Base-by-base conservation (phyloP, 2,888 invertebrate genomes). In the Tachina lurida region DNA sequence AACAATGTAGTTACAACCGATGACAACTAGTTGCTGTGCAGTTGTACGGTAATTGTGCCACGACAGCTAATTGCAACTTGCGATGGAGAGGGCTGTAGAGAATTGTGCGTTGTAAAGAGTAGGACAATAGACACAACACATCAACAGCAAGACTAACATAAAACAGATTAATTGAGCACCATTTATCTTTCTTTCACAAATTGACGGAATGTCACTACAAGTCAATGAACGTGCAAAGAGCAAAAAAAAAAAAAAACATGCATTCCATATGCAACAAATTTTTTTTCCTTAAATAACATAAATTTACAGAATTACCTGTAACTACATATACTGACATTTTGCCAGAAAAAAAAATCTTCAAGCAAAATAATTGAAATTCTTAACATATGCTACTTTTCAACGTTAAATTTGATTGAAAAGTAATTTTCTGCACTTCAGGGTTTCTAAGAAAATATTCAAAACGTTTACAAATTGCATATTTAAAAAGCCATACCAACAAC, bases 11-110 rank as follows among this genome's bases (percentile, higher is more conserved):
- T 31, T 43, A 62, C 31, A n/a, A 52, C 49, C 54, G 54, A 10
- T 70, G 62, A 70, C 78, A 78, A 52, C 62, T 78, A n/a, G 60
- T 41, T 78, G 70, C 17, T 43, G 54, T 41, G 70, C 17, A 62
- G 45, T 22, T 60, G n/a, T 62, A 13, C 13, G 43, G 45, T 13
- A 68, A n/a, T n/a, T n/a, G n/a, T n/a, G n/a, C n/a, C n/a, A 68
- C 39, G 15, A 47, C 3, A 9, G 58, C n/a, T 67, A 60, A 62
- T 45, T 78, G 70, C 52, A 47, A 58, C 58, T 17, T 17, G 10
- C 13, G n/a, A 15, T 31, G 62, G 58, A 58, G 13, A 56, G 31
- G 49, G 5, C 31, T 63, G 54, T 22, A 49, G 41, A 45, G 10
- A 47, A 58, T 45, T 75, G 49, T 68, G 54, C 56, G 65, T 22